Conservation (phyloP, 2,797 vertebrate species). For the Micropoecilia bifurca region DNA sequence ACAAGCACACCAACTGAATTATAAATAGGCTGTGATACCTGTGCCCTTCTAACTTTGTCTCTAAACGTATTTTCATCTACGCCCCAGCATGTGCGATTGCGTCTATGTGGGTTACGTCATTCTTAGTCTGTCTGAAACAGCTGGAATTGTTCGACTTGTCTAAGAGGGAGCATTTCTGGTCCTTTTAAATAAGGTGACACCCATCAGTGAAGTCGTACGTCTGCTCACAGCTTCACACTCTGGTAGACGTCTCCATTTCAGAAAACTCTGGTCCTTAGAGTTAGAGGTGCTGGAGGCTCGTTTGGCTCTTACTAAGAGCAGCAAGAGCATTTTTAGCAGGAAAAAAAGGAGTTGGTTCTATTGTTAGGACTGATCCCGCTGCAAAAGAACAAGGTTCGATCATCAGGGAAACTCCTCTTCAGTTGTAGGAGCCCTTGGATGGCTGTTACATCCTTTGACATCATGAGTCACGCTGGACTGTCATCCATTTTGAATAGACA, state of each 20-base stretch:
- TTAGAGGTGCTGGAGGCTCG: constrained; percentile 46
- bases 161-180: constrained; percentile 30
- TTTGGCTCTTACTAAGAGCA: constrained; percentile 49
- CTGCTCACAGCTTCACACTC: constrained; percentile 61
- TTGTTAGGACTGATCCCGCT: constrained; percentile 40
- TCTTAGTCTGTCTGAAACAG: constrained; percentile 18
- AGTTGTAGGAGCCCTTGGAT: constrained; percentile 58
- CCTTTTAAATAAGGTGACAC: constrained; percentile 49
- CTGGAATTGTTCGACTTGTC: constrained; percentile 9
- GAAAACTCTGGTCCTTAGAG: constrained; percentile 51
- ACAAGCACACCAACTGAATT: constrained; percentile 1
- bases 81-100: constrained; percentile 2
- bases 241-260: constrained; percentile 57
- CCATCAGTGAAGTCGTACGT: constrained; percentile 61
- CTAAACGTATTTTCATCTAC: constrained; percentile 15
- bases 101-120: neutral
- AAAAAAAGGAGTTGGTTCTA: constrained; percentile 40
- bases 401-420: constrained; percentile 49
- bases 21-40: neutral
- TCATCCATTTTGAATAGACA: constrained; percentile 29
- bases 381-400: constrained; percentile 48
- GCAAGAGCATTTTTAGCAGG: constrained; percentile 55
- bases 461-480: constrained; percentile 57
- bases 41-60: constrained; percentile 13
- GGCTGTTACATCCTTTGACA: constrained; percentile 78